Evolutionary conservation across 2,113 vertebrate species (phyloP), one percentile per base, ranked within the genome.

Genomic region (Laticauda laticaudata): DNA sequence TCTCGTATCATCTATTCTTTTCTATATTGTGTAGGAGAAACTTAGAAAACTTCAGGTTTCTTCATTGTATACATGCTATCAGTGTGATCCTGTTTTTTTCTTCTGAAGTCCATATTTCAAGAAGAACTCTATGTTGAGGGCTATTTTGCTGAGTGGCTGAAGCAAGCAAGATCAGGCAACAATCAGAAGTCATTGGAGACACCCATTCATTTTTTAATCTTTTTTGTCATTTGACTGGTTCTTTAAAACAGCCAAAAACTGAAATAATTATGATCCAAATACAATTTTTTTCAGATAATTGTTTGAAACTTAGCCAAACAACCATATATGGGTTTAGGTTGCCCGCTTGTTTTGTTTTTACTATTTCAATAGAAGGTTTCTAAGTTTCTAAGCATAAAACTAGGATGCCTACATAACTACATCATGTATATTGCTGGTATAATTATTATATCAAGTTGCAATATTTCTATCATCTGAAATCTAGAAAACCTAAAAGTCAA

Each of bases 11-110:
- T n/a, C 10, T 86, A 45, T 81, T 34, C 39, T 48, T 86, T 48
- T 34, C 20, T 24, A 86, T 86, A 48, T 86, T 94, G 89, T 91
- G 94, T 23, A 48, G 18, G 26, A 59, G 39, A 23, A 86, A 45
- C n/a, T 39, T 12, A 53, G 56, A 64, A 92, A 56, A 53, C 87
- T 92, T 55, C 24, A 87, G 5, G 4, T 24, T 5, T 20, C n/a
- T 51, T 34, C 1, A 20, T 23, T 75, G 14, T 23, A 59, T 87
- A n/a, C 12, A 43, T n/a, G 43, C 15, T 86, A 48, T 45, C 29
- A 12, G 6, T 69, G 14, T 69, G 64, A 69, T 15, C 29, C 4
- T 34, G 26, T 34, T 34, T 69, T 69, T 29, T 64, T 64, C 5
- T 69, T 69, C 29, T 69, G 61, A 69, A 69, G 11, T 64, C 26